Conservation (phyloP, 2,888 invertebrate genomes). For the Erebia aethiops region DNA sequence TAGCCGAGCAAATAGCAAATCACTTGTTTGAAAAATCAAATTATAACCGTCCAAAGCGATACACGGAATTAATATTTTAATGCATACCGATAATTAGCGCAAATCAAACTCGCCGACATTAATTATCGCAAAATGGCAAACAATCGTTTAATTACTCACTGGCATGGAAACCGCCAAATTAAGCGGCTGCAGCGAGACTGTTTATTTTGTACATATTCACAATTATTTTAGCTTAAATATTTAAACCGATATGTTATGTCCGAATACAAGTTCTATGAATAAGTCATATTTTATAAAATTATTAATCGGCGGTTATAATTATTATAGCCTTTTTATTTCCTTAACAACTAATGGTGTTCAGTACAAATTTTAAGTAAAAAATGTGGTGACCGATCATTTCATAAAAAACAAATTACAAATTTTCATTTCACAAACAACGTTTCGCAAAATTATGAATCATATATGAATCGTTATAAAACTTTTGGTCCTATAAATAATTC, state of each 20-base stretch:
- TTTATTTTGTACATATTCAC: constrained; percentile 56
- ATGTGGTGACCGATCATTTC: no score
- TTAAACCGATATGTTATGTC: background rate
- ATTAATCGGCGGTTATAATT: no score
- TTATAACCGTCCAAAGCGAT: constrained; percentile 38
- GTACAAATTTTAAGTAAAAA: no score
- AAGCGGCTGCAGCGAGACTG: constrained; percentile 61
- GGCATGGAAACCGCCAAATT: constrained; percentile 74
- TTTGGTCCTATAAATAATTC: no score
- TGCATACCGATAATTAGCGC: constrained; percentile 73
- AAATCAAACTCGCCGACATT: constrained; percentile 78
- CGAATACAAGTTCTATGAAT: background rate
- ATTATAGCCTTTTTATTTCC: no score
- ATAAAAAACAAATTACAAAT: no score
- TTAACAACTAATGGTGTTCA: no score
- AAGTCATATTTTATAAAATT: background rate
- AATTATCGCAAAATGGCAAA: constrained; percentile 79
- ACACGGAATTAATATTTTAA: constrained; percentile 64
- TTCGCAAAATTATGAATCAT: no score
- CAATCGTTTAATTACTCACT: constrained; percentile 78
- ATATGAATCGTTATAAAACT: no score
- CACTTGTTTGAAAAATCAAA: constrained; percentile 43
- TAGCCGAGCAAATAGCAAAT: constrained; percentile 34
- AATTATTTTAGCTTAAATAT: constrained; percentile 18
- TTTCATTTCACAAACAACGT: no score